Evolutionary conservation across 2,797 vertebrate species (phyloP).

Genomic region (Pangasius macronema): DNA sequence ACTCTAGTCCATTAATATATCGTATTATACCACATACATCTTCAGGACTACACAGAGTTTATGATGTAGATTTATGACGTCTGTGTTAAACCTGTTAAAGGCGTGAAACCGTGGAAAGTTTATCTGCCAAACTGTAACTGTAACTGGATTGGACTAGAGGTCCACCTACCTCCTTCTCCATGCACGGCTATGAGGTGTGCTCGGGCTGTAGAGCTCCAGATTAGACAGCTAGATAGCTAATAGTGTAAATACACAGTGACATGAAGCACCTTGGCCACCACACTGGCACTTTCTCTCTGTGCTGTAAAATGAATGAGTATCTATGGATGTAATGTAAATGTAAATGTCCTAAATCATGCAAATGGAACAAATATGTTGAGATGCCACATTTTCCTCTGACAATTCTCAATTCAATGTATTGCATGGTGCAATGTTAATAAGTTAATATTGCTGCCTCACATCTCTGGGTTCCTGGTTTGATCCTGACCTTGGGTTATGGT

Average conservation of each 20-base stretch:
- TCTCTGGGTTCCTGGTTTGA: not conserved
- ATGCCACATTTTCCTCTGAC: not conserved
- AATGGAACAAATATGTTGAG: not conserved
- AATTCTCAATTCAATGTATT: not conserved
- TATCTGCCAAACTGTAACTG: conserved; percentile 31
- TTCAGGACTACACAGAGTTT: conserved; percentile 23
- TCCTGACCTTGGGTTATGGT: not conserved
- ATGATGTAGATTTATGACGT: conserved; percentile 26
- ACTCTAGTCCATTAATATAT: conserved; percentile 43
- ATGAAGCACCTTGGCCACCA: not conserved
- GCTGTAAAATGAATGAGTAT: not conserved
- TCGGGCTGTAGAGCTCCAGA: not conserved
- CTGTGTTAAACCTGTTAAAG: conserved; percentile 35
- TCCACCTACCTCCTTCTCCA: not conserved
- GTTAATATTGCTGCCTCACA: not conserved
- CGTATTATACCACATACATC: conserved; percentile 24
- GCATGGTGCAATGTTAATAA: not conserved
- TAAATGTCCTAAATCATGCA: not conserved
- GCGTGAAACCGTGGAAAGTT: conserved; percentile 32
- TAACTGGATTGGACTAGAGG: conserved; percentile 2
- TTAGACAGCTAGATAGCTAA: not conserved
- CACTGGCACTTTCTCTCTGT: not conserved
- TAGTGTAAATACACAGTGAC: not conserved
- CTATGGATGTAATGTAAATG: not conserved
- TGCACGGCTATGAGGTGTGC: not conserved